Evolutionary conservation across 2,888 invertebrate genomes (phyloP).

Genomic region (Gasteruption jaculator): DNA sequence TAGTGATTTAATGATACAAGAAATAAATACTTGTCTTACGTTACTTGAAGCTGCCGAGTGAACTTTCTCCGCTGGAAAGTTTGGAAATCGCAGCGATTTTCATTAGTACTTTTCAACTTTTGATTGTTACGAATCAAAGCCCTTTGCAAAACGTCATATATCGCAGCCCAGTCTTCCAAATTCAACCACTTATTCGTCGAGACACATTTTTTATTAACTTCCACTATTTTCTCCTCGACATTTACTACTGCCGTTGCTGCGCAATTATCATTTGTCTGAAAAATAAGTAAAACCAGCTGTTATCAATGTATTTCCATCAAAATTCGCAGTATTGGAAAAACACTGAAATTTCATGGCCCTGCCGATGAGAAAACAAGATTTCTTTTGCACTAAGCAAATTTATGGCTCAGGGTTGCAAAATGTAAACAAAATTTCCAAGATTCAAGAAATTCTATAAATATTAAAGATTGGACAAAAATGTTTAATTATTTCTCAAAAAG

Average conservation of each 20-base stretch:
- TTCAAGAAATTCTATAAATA: too few species aligned
- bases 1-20: not conserved
- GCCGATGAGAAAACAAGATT: too few species aligned
- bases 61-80: constrained; percentile 27
- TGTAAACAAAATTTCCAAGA: too few species aligned
- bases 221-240: constrained; percentile 35
- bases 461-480: too few species aligned
- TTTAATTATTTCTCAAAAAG: too few species aligned
- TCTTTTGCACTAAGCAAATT: too few species aligned
- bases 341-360: too few species aligned
- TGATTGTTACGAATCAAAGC: constrained; percentile 31
- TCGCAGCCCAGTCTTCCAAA: constrained; percentile 36
- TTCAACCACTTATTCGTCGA: constrained; percentile 39
- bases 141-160: constrained; percentile 35
- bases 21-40: constrained; percentile 27
- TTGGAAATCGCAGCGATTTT: constrained; percentile 11
- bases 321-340: too few species aligned
- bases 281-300: not conserved
- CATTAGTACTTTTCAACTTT: too few species aligned
- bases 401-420: too few species aligned
- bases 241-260: constrained; percentile 38
- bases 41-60: constrained; percentile 35
- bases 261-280: constrained; percentile 33
- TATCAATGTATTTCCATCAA: not conserved
- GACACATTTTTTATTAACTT: constrained; percentile 32